Conservation (phyloP, 2,797 vertebrate species). For the Sylvilagus floridanus region DNA sequence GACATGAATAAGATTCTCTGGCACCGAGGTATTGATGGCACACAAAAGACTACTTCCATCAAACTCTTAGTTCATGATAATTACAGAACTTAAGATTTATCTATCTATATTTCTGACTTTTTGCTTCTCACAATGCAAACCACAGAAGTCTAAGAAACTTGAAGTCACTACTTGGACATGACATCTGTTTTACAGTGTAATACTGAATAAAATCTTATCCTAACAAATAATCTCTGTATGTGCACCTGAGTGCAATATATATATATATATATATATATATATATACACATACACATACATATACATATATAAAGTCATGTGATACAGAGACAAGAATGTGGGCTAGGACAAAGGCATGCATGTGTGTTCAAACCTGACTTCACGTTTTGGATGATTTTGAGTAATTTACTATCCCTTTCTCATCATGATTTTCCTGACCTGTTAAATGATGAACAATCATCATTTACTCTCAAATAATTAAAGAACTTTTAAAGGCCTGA, state of each 20-base stretch:
- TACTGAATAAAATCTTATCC: background rate
- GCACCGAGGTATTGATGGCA: background rate
- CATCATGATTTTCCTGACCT: background rate
- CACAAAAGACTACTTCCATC: background rate
- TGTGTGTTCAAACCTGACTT: background rate
- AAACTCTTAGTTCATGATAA: background rate
- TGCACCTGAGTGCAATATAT: background rate
- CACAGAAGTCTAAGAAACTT: conserved; percentile 15
- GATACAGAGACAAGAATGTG: background rate
- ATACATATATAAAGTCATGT: background rate
- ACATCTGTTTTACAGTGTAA: background rate
- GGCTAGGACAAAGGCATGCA: background rate
- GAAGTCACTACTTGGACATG: background rate
- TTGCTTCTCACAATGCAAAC: background rate
- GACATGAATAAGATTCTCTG: too few relatives aligned
- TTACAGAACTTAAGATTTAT: background rate
- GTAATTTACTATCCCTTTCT: background rate
- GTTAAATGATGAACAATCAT: background rate
- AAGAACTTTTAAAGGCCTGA: background rate
- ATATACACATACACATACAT: background rate
- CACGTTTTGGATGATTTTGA: background rate
- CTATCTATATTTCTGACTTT: background rate
- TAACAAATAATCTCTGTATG: background rate
- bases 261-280: background rate
- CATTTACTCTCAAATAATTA: background rate